These are phyloP conservation scores for Apostichopus japonicus DNA, from an alignment of 35 echinoderm and acorn worm species.

Conservation along the genomic window DNA sequence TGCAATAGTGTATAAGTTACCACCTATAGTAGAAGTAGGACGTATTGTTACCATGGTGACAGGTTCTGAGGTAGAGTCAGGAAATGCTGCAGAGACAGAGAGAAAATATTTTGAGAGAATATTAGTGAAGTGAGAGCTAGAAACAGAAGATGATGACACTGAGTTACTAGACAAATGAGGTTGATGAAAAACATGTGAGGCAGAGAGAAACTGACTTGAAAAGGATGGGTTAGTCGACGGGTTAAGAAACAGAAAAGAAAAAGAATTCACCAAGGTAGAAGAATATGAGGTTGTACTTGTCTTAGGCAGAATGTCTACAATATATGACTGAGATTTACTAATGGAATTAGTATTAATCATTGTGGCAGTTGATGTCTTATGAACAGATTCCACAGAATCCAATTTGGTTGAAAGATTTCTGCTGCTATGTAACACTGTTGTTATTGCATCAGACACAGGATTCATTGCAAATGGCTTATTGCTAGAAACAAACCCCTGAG, in stretches of 20 bases:
- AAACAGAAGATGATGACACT: not conserved
- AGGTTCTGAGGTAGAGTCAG: not conserved
- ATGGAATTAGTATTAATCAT: too few relatives aligned
- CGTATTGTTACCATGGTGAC: constrained; percentile 30
- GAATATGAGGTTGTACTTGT: too few relatives aligned
- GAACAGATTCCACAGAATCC: too few relatives aligned
- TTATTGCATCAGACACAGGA: not conserved
- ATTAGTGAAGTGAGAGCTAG: not conserved
- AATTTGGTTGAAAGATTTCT: too few relatives aligned
- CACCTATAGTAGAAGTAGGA: not conserved
- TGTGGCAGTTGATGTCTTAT: too few relatives aligned
- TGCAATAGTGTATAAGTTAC: not conserved
- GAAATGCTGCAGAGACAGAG: constrained; percentile 4
- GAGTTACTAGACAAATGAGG: not conserved
- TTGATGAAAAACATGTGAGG: not conserved
- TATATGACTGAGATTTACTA: too few relatives aligned
- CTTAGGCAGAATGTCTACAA: too few relatives aligned
- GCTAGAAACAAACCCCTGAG: not conserved
- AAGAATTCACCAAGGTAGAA: too few relatives aligned
- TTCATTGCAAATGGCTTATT: not conserved
- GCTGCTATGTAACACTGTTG: too few relatives aligned
- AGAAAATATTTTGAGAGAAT: not conserved
- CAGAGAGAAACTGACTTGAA: not conserved
- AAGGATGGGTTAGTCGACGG: too few relatives aligned
- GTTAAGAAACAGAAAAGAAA: too few relatives aligned